These are phyloP conservation scores for Eremophila alpestris DNA, from an alignment of 2,797 vertebrate species.

Conservation along the genomic window DNA sequence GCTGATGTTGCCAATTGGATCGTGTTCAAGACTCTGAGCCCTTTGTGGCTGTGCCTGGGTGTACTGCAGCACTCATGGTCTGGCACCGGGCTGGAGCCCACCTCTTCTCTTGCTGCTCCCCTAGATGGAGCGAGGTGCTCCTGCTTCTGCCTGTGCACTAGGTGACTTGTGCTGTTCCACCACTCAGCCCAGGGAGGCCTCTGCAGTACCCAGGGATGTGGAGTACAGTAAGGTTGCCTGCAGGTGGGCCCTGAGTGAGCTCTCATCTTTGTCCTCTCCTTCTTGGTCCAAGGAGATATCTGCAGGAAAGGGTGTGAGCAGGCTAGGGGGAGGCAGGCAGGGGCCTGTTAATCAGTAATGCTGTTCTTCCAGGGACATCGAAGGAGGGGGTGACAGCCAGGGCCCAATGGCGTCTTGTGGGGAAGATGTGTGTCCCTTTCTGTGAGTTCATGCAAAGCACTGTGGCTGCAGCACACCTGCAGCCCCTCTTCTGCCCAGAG, in stretches of 20 bases:
- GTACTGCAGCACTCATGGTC: not conserved
- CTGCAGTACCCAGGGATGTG: not conserved
- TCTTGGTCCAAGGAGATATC: not conserved
- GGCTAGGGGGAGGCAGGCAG: not conserved
- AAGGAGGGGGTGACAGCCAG: not conserved
- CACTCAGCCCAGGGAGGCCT: not conserved
- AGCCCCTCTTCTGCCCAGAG: not conserved
- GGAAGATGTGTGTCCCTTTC: not conserved
- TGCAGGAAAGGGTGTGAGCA: not conserved
- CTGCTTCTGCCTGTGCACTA: fast-evolving
- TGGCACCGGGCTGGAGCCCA: not conserved
- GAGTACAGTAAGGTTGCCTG: not conserved
- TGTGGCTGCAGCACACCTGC: not conserved
- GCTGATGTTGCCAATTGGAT: not conserved
- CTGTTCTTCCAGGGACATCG: not conserved
- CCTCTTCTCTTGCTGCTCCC: not conserved
- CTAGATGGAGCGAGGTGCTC: not conserved
- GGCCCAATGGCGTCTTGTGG: fast-evolving
- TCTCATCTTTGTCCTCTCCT: not conserved
- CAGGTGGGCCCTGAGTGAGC: fast-evolving
- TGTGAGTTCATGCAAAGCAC: not conserved
- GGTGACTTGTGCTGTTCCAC: fast-evolving
- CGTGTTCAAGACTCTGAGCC: not conserved
- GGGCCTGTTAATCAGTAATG: not conserved
- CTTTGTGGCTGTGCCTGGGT: not conserved